Conservation (phyloP, 2,113 vertebrate genomes). For the Chamaea fasciata region DNA sequence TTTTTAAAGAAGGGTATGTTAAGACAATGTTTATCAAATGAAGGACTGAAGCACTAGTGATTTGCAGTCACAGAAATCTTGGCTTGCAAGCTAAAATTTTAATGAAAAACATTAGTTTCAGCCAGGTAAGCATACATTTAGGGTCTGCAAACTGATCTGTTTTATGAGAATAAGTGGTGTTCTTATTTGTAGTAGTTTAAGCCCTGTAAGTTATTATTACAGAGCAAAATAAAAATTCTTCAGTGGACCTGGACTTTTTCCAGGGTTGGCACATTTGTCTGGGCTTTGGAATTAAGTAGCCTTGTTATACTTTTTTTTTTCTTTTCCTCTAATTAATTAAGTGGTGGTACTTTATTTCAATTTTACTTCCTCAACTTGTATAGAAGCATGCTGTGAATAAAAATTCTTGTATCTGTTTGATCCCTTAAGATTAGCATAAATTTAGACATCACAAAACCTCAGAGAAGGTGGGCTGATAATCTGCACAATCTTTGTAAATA, state of each 20-base stretch:
- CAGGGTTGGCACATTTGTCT: not conserved
- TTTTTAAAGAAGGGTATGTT: not conserved
- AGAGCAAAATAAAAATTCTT: not conserved
- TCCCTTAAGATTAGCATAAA: not conserved
- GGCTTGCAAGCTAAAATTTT: not conserved
- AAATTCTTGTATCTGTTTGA: not conserved
- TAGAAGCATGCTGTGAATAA: not conserved
- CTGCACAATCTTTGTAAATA: not conserved
- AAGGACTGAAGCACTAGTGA: not conserved
- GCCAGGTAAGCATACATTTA: not conserved
- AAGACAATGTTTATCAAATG: not conserved
- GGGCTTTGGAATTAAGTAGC: not conserved
- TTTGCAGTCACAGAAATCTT: not conserved
- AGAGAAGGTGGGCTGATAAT: not conserved
- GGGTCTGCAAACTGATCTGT: not conserved
- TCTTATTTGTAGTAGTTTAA: not conserved
- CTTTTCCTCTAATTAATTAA: not conserved
- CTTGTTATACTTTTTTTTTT: not conserved
- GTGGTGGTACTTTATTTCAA: not conserved
- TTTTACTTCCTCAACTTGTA: not conserved
- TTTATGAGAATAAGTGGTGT: not conserved
- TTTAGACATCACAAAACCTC: not conserved
- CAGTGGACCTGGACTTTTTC: not conserved
- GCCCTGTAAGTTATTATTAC: not conserved
- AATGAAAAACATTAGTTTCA: not conserved